These are phyloP conservation scores for Pterophyllum scalare DNA, from an alignment of 2,113 vertebrate species.

Conservation along the genomic window DNA sequence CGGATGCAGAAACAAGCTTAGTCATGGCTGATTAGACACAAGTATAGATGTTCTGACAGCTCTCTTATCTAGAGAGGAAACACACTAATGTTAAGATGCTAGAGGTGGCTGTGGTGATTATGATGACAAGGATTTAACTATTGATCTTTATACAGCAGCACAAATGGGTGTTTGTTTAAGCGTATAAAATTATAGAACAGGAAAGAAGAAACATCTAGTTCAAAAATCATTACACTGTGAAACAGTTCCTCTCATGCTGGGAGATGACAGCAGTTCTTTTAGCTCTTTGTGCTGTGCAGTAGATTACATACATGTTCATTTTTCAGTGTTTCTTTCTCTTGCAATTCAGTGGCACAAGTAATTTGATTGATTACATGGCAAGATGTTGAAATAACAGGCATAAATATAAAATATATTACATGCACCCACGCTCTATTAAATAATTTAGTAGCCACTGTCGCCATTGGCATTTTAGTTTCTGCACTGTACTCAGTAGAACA, in stretches of 20 bases:
- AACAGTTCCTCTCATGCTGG: neutral
- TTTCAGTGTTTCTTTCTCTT: neutral
- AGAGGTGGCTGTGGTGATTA: constrained; percentile 25
- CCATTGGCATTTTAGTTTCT: constrained; percentile 17
- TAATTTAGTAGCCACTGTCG: constrained; percentile 28
- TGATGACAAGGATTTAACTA: constrained; percentile 34
- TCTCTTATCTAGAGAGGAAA: constrained; percentile 46
- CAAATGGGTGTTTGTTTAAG: constrained; percentile 20
- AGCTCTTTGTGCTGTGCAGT: neutral
- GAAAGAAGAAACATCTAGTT: constrained; percentile 4
- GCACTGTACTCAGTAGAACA: neutral
- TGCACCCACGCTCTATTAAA: constrained; percentile 18
- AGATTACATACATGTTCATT: neutral
- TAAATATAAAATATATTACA: neutral
- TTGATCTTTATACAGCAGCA: constrained; percentile 39
- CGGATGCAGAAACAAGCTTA: constrained; percentile 50
- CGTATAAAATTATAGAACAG: neutral
- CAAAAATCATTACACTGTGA: neutral
- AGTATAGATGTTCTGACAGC: constrained; percentile 50
- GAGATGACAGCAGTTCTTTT: neutral
- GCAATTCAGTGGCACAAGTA: neutral
- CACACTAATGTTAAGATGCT: constrained; percentile 10
- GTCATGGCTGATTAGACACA: constrained; percentile 56
- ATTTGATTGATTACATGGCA: neutral
- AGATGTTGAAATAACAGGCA: neutral